A percentile compares a stretch with the other conserved stretches of the same genome.
phyloP scores from a whole-genome alignment of 2,888 invertebrate species.

The Drosophila paramelanica region DNA sequence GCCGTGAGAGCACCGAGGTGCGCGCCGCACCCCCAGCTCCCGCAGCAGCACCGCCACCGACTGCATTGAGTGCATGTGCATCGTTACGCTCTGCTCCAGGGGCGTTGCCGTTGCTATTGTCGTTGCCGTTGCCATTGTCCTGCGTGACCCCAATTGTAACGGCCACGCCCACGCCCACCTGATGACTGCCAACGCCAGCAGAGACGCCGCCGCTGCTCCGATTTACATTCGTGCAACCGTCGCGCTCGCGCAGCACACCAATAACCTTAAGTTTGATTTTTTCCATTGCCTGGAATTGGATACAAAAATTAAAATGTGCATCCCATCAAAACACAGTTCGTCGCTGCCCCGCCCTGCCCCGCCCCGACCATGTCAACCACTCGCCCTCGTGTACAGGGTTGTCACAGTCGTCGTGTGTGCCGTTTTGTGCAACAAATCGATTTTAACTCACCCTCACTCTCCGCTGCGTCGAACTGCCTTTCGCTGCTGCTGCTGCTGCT shows the following conservation, averaged over 20 bases:
- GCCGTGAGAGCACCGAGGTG: slow-evolving; percentile 65
- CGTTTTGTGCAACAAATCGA: slow-evolving; percentile 80
- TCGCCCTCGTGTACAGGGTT: slow-evolving; percentile 63
- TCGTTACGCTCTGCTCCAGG: slow-evolving; percentile 54
- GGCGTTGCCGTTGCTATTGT: slow-evolving; percentile 60
- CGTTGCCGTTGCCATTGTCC: slow-evolving; percentile 67
- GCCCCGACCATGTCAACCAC: slow-evolving; percentile 35
- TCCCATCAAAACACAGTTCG: slow-evolving; percentile 49
- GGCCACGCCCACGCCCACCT: slow-evolving; percentile 65
- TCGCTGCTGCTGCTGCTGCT: slow-evolving; percentile 64
- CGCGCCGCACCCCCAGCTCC: slow-evolving; percentile 67
- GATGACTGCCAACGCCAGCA: slow-evolving; percentile 59
- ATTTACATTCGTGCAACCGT: slow-evolving; percentile 76
- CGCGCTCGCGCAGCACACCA: slow-evolving; percentile 83
- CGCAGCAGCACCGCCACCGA: slow-evolving; percentile 16
- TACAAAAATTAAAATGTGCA: slow-evolving; percentile 39
- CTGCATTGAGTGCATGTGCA: slow-evolving; percentile 40
- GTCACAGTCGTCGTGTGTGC: slow-evolving; percentile 51
- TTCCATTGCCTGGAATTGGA: slow-evolving; percentile 71
- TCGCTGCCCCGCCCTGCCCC: slow-evolving; percentile 4
- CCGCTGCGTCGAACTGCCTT: slow-evolving; percentile 66
- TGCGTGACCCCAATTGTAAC: slow-evolving; percentile 67
- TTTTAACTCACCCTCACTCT: slow-evolving; percentile 77
- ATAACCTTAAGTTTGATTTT: slow-evolving; percentile 83
- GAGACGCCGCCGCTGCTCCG: slow-evolving; percentile 64